Base-by-base conservation (phyloP, 2,797 vertebrate species). In the Danio choprae region DNA sequence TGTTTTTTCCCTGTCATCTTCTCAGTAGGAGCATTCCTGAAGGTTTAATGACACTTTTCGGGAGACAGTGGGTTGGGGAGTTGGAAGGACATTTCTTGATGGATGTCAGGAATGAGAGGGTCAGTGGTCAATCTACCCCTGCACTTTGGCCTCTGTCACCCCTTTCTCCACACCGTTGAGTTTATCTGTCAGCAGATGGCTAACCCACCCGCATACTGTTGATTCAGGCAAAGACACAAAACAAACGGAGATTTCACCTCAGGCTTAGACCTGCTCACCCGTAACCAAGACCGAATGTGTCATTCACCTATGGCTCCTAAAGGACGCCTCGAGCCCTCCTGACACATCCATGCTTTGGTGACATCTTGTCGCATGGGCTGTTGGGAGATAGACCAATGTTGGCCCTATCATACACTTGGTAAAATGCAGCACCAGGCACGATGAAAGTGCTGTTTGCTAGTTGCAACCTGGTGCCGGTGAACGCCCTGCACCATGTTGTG, bases 101-200 rank as follows among this genome's bases (percentile, higher is more conserved):
- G 67, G 71, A 73, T 80, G 68, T 65, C 22, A 40, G 40, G 40
- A 63, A 38, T 62, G 67, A 64, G 7, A 22, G 56, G 74, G 80
- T 50, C 29, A 36, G 69, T 83, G 83, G 81, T 82, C 83, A 84
- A 41, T 86, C 74, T 79, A 68, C 64, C 79, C 60, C 73, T 79
- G 79, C 70, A 68, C 85, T 77, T 62, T 84, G 72, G 74, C 83
- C 83, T 75, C 80, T 55, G 48, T 77, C 81, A 84, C 80, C 83
- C 79, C 81, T 58, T 60, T 80, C 72, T 81, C 73, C 55, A 72
- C 74, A 10, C 67, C 75, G 81, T 74, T 86, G 85, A 86, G 65
- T 86, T 68, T 82, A 83, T 84, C 85, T 84, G 80, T 86, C 85
- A 84, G 83, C 81, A 83, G 81, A 84, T 83, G 85, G 83, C 41